phyloP scores from a whole-genome alignment of 30 jellyfish, hydroid and myxozoan genomes.

The Sanderia malayensis region DNA sequence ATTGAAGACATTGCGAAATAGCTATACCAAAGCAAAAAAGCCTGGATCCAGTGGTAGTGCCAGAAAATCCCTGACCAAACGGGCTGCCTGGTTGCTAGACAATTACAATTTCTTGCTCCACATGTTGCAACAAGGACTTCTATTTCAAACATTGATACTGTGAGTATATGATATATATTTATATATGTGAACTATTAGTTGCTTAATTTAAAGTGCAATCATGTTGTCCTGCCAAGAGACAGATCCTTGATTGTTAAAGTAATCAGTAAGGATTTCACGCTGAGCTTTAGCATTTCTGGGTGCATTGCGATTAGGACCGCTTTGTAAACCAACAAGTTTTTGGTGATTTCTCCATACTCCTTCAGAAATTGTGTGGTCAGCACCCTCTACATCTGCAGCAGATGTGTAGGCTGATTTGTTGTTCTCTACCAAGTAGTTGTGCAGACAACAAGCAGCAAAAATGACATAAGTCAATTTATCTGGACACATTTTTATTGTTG shows the following conservation, averaged over 20 bases:
- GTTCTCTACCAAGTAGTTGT: constrained; percentile 6
- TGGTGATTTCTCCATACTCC: constrained; percentile 42
- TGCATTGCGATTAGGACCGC: constrained; percentile 26
- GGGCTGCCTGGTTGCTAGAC: constrained; percentile 24
- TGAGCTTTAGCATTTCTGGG: constrained; percentile 8
- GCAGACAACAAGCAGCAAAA: neutral
- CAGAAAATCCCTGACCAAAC: constrained; percentile 15
- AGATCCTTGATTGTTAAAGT: constrained; percentile 12
- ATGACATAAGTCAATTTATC: neutral
- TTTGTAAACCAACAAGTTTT: constrained; percentile 4
- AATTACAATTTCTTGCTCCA: constrained; percentile 34
- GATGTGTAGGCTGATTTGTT: constrained; percentile 20
- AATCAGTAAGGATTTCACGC: constrained; percentile 14
- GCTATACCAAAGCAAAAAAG: constrained; percentile 15
- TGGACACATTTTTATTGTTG: neutral
- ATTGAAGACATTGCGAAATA: constrained; percentile 10
- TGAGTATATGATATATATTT: neutral
- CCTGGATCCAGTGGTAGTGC: constrained; percentile 41
- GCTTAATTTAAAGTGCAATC: constrained; percentile 7
- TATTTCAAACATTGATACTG: constrained; percentile 19
- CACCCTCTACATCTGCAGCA: constrained; percentile 21
- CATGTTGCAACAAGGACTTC: constrained; percentile 31
- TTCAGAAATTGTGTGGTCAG: neutral
- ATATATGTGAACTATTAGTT: neutral
- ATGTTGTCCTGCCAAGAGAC: constrained; percentile 33